Evolutionary conservation across 2,888 invertebrate genomes (phyloP).

Genomic region (Dryocosmus kuriphilus): DNA sequence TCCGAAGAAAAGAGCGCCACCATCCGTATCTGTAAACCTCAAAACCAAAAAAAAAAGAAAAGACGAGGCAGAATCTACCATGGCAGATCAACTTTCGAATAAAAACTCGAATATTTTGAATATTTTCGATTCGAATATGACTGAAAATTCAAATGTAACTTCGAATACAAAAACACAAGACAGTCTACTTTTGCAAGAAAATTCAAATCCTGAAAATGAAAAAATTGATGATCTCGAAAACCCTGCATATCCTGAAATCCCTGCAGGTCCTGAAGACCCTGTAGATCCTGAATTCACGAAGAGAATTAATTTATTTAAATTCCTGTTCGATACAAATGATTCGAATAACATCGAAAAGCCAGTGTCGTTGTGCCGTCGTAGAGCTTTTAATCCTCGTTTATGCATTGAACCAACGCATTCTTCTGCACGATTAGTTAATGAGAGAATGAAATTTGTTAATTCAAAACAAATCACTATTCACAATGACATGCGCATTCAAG

Average conservation of each 20-base stretch:
- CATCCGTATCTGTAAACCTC: too few species aligned
- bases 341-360: neutral
- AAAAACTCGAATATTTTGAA: too few species aligned
- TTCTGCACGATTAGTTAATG: too few species aligned
- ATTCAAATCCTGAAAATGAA: neutral
- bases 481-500: neutral
- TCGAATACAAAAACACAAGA: too few species aligned
- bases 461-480: too few species aligned
- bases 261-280: neutral
- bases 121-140: too few species aligned
- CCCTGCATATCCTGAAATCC: neutral
- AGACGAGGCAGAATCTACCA: neutral
- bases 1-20: neutral
- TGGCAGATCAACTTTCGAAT: too few species aligned
- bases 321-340: neutral
- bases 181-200: too few species aligned
- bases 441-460: too few species aligned
- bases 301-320: neutral
- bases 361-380: neutral
- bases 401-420: too few species aligned
- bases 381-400: neutral
- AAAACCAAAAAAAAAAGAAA: too few species aligned
- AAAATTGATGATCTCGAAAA: neutral
- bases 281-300: neutral
- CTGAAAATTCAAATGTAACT: too few species aligned